phyloP scores from a whole-genome alignment of 2,113 vertebrate species.

The Oreochromis aureus region DNA sequence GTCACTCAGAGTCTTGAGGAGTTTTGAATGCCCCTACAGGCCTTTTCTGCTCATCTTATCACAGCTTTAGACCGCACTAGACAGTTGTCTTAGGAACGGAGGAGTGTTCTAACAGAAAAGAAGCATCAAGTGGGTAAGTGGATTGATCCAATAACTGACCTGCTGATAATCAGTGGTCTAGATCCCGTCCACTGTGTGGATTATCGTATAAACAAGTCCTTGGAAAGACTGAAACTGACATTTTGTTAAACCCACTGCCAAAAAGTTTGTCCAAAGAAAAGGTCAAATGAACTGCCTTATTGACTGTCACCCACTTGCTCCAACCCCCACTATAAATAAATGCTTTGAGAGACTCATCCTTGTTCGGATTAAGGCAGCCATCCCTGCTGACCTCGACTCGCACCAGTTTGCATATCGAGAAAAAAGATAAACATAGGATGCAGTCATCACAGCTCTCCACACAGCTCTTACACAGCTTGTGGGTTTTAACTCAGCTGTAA shows the following conservation, averaged over 20 bases:
- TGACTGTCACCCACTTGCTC: neutral
- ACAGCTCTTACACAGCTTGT: neutral
- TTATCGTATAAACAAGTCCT: neutral
- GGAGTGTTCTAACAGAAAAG: neutral
- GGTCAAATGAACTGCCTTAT: neutral
- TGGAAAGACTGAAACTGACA: neutral
- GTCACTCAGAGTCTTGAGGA: conserved; percentile 40
- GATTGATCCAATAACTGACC: neutral
- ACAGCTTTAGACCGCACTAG: neutral
- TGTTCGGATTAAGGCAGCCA: neutral
- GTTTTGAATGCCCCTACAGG: neutral
- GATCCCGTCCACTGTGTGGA: neutral
- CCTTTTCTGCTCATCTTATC: conserved; percentile 44
- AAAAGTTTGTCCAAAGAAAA: neutral
- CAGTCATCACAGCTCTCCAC: neutral
- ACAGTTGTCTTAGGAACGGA: neutral
- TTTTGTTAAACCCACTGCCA: neutral
- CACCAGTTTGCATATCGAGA: neutral
- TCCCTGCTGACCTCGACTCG: neutral
- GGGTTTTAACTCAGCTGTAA: neutral
- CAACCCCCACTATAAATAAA: accelerated
- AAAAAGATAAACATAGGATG: neutral
- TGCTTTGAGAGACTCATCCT: neutral
- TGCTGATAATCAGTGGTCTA: neutral
- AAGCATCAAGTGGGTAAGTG: neutral